These are phyloP conservation scores for Steatornis caripensis DNA, from an alignment of 2,113 vertebrate species.

Conservation along the genomic window DNA sequence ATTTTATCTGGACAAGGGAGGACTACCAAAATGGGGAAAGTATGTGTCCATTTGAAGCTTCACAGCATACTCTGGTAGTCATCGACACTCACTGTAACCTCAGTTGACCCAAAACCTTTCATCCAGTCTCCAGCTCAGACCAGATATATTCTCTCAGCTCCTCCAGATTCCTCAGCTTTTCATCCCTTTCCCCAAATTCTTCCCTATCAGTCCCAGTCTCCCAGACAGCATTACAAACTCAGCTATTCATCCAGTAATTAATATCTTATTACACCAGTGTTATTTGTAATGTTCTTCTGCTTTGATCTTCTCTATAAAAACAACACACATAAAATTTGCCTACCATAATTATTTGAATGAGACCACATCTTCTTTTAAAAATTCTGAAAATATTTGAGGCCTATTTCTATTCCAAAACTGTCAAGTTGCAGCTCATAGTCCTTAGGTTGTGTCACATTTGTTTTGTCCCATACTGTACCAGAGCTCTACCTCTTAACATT, in stretches of 20 bases:
- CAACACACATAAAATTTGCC: background rate
- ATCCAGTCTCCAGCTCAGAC: background rate
- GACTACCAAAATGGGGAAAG: background rate
- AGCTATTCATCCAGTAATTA: background rate
- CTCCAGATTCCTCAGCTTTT: background rate
- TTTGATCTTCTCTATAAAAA: background rate
- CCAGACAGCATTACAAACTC: background rate
- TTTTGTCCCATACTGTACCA: background rate
- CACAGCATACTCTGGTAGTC: slow-evolving; percentile 29
- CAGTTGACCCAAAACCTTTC: background rate
- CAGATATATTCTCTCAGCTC: background rate
- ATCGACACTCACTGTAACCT: background rate
- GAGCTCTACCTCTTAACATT: background rate
- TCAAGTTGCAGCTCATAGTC: background rate
- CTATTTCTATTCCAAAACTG: background rate
- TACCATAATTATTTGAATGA: background rate
- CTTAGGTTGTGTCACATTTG: background rate
- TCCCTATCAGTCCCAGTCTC: background rate
- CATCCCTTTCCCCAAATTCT: background rate
- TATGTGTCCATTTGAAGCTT: background rate
- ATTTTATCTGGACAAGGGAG: background rate
- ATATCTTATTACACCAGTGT: background rate
- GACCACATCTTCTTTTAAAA: background rate
- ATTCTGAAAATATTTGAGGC: background rate
- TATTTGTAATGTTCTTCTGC: background rate